Evolutionary conservation across 2,113 vertebrate species (phyloP).

Genomic region (Coryphaenoides rupestris): DNA sequence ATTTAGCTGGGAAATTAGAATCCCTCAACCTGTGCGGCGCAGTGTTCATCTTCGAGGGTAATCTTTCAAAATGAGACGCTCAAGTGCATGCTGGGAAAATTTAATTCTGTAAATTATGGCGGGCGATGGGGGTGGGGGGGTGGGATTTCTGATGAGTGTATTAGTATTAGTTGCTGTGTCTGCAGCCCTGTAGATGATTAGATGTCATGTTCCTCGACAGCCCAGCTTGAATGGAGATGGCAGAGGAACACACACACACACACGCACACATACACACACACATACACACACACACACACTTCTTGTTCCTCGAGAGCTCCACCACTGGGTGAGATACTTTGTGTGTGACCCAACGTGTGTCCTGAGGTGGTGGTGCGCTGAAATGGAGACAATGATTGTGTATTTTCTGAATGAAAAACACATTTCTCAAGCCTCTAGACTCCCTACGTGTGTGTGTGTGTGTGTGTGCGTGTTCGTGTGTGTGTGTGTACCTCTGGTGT

Average conservation of each 20-base stretch:
- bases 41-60: conserved; percentile 37
- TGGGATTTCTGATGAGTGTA: conserved; percentile 25
- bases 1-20: conserved; percentile 46
- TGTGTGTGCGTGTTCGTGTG: no score
- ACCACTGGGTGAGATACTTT: no score
- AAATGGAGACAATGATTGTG: no score
- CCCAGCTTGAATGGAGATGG: conserved; percentile 11
- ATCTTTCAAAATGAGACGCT: conserved; percentile 45
- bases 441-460: no score
- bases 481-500: no score
- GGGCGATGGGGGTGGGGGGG: conserved; percentile 22
- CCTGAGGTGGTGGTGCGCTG: no score
- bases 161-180: conserved; percentile 33
- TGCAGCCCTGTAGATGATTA: conserved; percentile 4
- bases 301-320: no score
- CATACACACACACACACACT: no score
- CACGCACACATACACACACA: no score
- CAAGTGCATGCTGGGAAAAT: conserved; percentile 44
- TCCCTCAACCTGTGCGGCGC: conserved; percentile 37
- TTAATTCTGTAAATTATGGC: conserved; percentile 38
- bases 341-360: no score
- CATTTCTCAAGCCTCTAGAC: no score
- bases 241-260: conserved; percentile 2
- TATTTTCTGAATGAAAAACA: no score
- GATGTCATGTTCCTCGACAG: conserved; percentile 9